Conservation (phyloP, 2,113 vertebrate species). For the Otolemur garnettii region DNA sequence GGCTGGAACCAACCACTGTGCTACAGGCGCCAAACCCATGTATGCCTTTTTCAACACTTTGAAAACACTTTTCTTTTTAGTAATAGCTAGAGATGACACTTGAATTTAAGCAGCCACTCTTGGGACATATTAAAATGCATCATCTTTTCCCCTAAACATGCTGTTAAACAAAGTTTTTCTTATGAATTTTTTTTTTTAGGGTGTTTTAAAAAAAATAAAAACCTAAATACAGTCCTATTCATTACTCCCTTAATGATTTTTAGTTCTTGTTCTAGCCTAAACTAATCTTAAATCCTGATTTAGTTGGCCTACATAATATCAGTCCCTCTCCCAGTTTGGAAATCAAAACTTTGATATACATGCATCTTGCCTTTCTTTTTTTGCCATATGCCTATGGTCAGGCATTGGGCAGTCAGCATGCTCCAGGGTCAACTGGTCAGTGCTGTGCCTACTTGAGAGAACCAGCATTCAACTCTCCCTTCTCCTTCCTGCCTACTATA, state of each 20-base stretch:
- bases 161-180: constrained; percentile 47
- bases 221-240: constrained; percentile 19
- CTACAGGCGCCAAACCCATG: not conserved
- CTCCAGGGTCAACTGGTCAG: not conserved
- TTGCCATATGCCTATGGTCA: not conserved
- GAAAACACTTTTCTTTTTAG: not conserved
- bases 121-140: constrained; percentile 27
- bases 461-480: not conserved
- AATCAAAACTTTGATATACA: constrained; percentile 4
- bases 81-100: constrained; percentile 6
- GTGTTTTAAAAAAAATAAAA: not conserved
- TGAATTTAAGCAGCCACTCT: constrained; percentile 53
- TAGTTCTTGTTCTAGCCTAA: constrained; percentile 21
- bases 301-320: constrained; percentile 22
- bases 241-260: constrained; percentile 46
- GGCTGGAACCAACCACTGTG: too few species aligned
- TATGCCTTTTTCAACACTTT: not conserved
- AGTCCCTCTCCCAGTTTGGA: constrained; percentile 1
- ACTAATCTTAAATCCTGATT: constrained; percentile 44
- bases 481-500: not conserved
- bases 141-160: constrained; percentile 17
- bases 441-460: not conserved
- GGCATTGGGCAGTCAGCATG: not conserved
- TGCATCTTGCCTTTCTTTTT: not conserved
- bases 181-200: constrained; percentile 11